phyloP scores from a whole-genome alignment of 2,888 invertebrate genomes.

The Cistogaster globosa region DNA sequence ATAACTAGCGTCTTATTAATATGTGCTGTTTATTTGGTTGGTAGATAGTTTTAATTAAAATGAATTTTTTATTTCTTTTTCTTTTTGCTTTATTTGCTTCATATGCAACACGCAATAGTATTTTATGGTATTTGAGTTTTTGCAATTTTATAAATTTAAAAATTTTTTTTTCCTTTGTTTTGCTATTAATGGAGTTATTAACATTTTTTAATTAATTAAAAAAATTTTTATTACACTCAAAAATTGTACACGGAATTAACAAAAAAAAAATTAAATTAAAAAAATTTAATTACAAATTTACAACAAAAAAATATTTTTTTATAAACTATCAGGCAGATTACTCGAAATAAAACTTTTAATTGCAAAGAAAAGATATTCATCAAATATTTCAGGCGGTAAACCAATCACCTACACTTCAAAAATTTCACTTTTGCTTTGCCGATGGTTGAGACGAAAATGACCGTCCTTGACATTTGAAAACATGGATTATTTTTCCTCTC shows the following conservation, averaged over 20 bases:
- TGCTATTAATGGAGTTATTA: constrained; percentile 68
- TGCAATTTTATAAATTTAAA: constrained; percentile 31
- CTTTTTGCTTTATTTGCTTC: constrained; percentile 14
- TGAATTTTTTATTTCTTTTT: constrained; percentile 9
- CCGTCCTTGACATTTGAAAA: too few species aligned
- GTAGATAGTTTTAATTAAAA: constrained; percentile 15
- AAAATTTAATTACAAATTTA: too few species aligned
- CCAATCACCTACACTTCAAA: too few species aligned
- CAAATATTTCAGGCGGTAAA: too few species aligned
- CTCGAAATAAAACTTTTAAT: too few species aligned
- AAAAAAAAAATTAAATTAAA: background rate
- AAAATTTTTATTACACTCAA: constrained; percentile 15
- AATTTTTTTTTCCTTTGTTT: constrained; percentile 7
- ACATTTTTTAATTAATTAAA: constrained; percentile 57
- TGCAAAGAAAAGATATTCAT: too few species aligned
- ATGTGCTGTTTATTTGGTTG: background rate
- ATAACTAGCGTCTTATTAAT: constrained; percentile 53
- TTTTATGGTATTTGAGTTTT: constrained; percentile 65
- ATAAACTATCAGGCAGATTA: too few species aligned
- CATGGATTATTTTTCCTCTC: too few species aligned
- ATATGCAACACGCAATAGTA: constrained; percentile 67
- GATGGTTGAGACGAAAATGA: too few species aligned
- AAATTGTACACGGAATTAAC: constrained; percentile 14
- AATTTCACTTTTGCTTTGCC: too few species aligned
- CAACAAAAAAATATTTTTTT: too few species aligned